phyloP scores from a whole-genome alignment of 2,113 vertebrate genomes.

The Macroglossus sobrinus region DNA sequence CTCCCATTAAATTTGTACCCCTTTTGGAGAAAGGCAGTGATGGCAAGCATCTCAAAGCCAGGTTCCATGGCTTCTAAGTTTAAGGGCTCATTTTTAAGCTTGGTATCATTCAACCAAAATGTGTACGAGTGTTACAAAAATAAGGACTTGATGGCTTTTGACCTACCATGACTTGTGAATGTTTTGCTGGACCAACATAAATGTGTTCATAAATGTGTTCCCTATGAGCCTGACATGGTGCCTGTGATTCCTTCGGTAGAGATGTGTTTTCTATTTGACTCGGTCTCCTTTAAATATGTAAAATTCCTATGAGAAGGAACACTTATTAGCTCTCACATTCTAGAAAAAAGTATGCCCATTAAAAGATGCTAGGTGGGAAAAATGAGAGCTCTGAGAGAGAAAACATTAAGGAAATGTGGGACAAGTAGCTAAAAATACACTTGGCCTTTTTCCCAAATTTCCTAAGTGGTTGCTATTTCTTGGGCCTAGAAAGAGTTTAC shows the following conservation, averaged over 20 bases:
- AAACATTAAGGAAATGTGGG: neutral
- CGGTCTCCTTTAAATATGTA: neutral
- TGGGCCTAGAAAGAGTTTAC: conserved; percentile 20
- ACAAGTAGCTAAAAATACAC: neutral
- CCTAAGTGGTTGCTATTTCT: neutral
- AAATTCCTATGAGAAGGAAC: neutral
- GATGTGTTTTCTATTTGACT: neutral
- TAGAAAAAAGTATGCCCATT: neutral
- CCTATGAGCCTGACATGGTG: neutral
- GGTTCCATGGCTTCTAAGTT: neutral
- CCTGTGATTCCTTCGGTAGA: neutral
- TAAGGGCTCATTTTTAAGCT: neutral
- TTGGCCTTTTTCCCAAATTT: neutral
- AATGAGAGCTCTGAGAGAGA: neutral
- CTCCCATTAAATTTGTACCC: neutral
- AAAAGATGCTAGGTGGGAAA: neutral
- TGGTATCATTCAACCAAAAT: neutral
- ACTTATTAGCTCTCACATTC: neutral
- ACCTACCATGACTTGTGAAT: neutral
- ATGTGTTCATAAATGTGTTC: neutral
- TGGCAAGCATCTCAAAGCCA: neutral
- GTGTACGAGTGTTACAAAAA: neutral
- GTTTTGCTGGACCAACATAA: neutral
- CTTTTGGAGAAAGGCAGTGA: neutral
- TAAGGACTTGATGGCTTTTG: neutral